Conservation (phyloP, 2,888 invertebrate genomes). For the Acleris holmiana region DNA sequence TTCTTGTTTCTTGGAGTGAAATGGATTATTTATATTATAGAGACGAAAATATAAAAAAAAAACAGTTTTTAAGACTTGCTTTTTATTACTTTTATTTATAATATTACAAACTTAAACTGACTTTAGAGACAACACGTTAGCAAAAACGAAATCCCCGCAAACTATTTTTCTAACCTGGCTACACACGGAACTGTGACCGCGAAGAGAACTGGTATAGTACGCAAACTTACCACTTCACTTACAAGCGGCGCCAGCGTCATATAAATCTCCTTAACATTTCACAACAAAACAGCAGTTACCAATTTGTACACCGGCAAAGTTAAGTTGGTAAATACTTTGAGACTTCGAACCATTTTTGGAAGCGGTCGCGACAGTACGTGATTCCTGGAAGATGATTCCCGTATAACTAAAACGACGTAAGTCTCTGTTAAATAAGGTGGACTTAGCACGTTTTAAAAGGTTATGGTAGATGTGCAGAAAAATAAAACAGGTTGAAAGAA, state of each 20-base stretch:
- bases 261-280: conserved; percentile 3
- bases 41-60: too few species aligned
- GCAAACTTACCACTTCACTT: conserved; percentile 23
- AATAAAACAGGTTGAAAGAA: conserved; percentile 34
- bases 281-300: conserved; percentile 1
- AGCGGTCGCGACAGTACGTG: conserved; percentile 44
- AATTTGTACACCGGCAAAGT: conserved; percentile 26
- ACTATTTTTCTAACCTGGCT: conserved; percentile 38
- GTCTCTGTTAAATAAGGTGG: conserved; percentile 14
- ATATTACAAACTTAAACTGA: too few species aligned
- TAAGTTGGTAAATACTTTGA: conserved; percentile 33
- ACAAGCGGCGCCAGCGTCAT: conserved; percentile 12
- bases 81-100: too few species aligned
- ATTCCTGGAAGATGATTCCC: conserved; percentile 37
- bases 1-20: too few species aligned
- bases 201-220: conserved; percentile 35
- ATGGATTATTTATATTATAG: too few species aligned
- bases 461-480: conserved; percentile 18
- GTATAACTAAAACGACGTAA: conserved; percentile 11
- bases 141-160: conserved; percentile 1
- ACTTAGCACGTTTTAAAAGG: conserved; percentile 37
- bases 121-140: neutral
- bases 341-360: conserved; percentile 59
- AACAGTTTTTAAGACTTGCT: too few species aligned
- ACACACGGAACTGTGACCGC: conserved; percentile 47